Evolutionary conservation across 2,888 invertebrate species (phyloP), one percentile per base, ranked within the genome.

Genomic region (Matsumyia berberina): DNA sequence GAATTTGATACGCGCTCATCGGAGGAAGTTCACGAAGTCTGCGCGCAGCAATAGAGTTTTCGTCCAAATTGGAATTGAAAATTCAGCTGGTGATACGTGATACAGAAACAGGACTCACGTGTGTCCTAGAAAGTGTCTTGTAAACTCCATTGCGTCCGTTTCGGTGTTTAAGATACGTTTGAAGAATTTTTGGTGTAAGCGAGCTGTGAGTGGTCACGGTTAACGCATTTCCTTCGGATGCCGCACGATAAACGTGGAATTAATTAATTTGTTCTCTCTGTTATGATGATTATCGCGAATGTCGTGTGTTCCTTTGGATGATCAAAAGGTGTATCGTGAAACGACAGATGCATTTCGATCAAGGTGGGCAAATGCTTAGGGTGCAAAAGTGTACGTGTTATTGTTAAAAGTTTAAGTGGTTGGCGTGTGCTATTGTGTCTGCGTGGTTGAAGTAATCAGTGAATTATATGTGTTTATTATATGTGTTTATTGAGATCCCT

Each of bases 221-320:
- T 73, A 12, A 62, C 53, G 57, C 67, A 76, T 76, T 67, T 60
- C 31, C 3, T 33, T 74, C 19, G 46, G 44, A 44, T 17, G 49
- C 15, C 64, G 17, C 62, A 77, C 60, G 78, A 82, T 73, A 55
- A 82, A 55, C 82, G 72, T 78, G 78, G 72, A 72, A 82, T 78
- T 73, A 72, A 82, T 78, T 78, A 72, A 31, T 8, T 64, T 29
- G 35, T 42, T 60, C 31, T 57, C 33, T 49, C 46, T 51, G 0
- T 53, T 44, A n/a, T 29, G 64, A 37, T 70, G 37, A 70, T 62
- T 53, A 31, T 15, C 8, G 58, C 29, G 49, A 39, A 35, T 46
- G 46, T 35, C 62, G 77, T 49, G 69, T 49, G 69, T 64, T 49
- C 44, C 29, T 69, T 62, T 46, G 55, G 29, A 4, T 74, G 44